These are phyloP conservation scores for Macrocentrus cingulum DNA, from an alignment of 1,140 invertebrate species.

Conservation along the genomic window DNA sequence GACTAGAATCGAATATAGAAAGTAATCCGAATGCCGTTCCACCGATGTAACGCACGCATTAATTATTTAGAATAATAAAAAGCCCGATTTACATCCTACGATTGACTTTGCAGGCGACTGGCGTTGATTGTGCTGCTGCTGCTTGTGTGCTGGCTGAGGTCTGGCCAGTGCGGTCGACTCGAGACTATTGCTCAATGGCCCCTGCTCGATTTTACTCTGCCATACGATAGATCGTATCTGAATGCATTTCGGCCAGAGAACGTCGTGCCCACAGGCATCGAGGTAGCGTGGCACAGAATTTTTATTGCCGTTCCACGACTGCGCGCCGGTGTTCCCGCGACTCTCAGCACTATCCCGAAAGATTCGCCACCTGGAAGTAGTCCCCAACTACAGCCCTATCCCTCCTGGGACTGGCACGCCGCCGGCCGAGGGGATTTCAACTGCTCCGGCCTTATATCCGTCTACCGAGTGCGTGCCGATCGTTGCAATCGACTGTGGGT, in stretches of 20 bases:
- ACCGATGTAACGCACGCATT: constrained; percentile 4
- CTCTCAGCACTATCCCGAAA: constrained; percentile 68
- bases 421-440: constrained; percentile 69
- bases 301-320: constrained; percentile 73
- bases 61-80: too few relatives aligned
- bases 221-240: constrained; percentile 61
- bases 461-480: constrained; percentile 73
- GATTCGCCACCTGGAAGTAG: constrained; percentile 65
- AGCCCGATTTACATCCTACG: too few relatives aligned
- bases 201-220: constrained; percentile 69
- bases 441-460: constrained; percentile 74
- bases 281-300: constrained; percentile 69
- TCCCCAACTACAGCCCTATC: constrained; percentile 72
- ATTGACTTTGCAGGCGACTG: constrained; percentile 19
- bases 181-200: constrained; percentile 76
- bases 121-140: constrained; percentile 23
- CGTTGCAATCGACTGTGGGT: constrained; percentile 78
- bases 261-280: constrained; percentile 73
- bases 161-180: constrained; percentile 45
- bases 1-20: constrained; percentile 23
- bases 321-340: constrained; percentile 71
- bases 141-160: not conserved
- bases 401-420: constrained; percentile 76
- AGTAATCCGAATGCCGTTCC: constrained; percentile 27
- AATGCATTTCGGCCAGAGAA: constrained; percentile 69